These are phyloP conservation scores for Macrostomum cliftonense DNA, from an alignment of 2,888 invertebrate species.

Conservation along the genomic window DNA sequence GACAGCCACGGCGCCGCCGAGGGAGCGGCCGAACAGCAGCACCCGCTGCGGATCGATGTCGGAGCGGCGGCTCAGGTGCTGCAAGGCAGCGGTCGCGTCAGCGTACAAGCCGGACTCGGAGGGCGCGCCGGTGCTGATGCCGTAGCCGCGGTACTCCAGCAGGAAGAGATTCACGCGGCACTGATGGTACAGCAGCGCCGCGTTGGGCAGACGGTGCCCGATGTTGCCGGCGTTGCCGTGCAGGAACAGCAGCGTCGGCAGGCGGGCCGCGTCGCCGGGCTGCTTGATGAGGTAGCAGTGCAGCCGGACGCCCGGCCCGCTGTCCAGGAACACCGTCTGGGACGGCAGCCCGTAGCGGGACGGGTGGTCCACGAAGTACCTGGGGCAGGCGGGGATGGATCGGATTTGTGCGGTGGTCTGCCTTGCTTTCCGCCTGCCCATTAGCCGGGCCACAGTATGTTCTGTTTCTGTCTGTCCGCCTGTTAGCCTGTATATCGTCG, in stretches of 20 bases:
- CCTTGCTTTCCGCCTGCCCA: too few species aligned
- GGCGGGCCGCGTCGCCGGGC: conserved; percentile 13
- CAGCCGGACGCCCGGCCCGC: conserved; percentile 23
- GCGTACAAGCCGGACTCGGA: conserved; percentile 60
- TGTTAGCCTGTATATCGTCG: too few species aligned
- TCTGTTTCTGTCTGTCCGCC: too few species aligned
- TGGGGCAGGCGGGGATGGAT: conserved; percentile 53
- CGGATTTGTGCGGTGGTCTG: too few species aligned
- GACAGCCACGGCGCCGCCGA: conserved; percentile 80
- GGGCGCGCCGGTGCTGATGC: conserved; percentile 65
- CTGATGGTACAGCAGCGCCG: conserved; percentile 48
- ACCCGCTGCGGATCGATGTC: conserved; percentile 69
- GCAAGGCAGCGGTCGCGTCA: conserved; percentile 68
- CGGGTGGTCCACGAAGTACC: conserved; percentile 68
- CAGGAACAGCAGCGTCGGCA: conserved; percentile 65
- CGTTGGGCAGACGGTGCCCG: conserved; percentile 49
- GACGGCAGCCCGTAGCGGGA: conserved; percentile 60
- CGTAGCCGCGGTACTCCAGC: conserved; percentile 87
- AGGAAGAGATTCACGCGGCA: conserved; percentile 66
- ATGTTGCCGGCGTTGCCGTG: conserved; percentile 94
- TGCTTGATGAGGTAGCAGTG: conserved; percentile 38
- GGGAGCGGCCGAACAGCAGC: conserved; percentile 62
- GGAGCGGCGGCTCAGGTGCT: conserved; percentile 58
- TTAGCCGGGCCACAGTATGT: too few species aligned
- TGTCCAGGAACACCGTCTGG: conserved; percentile 56